These are phyloP conservation scores for Siderastrea siderea DNA, from an alignment of 92 coral and sea anemone species.

Conservation along the genomic window DNA sequence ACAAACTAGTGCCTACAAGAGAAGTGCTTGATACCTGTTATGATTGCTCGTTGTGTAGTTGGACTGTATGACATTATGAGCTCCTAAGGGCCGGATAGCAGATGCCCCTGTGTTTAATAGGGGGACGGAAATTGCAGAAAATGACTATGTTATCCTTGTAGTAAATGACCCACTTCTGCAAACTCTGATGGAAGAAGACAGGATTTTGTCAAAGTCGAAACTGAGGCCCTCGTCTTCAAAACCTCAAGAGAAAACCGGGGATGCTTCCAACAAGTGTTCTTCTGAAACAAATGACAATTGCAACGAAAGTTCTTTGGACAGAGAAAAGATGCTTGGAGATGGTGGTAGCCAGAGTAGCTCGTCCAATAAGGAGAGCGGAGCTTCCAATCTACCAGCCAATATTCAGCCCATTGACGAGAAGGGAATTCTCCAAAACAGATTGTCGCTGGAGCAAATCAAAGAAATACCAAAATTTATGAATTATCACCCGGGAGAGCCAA, in stretches of 20 bases:
- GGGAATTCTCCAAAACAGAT: slow-evolving; percentile 76
- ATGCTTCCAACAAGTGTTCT: background rate
- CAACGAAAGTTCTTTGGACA: background rate
- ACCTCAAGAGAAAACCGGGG: background rate
- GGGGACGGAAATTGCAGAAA: too few species aligned
- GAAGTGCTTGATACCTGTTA: too few species aligned
- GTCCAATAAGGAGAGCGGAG: background rate
- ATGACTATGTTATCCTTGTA: slow-evolving; percentile 9
- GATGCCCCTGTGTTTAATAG: too few species aligned
- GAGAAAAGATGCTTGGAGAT: background rate
- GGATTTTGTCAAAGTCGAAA: slow-evolving; percentile 43
- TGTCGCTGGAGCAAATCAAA: slow-evolving; percentile 82
- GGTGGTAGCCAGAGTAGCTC: background rate
- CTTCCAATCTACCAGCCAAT: slow-evolving; percentile 23
- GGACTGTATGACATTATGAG: too few species aligned
- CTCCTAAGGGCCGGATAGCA: too few species aligned
- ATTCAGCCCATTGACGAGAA: slow-evolving; percentile 78
- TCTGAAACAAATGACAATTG: background rate
- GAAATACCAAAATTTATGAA: slow-evolving; percentile 83
- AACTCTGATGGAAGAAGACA: slow-evolving; percentile 53
- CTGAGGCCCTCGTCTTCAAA: background rate
- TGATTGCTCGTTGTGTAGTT: too few species aligned
- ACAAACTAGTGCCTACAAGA: too few species aligned
- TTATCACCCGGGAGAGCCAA: slow-evolving; percentile 87
- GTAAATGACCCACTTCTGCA: slow-evolving; percentile 64